Percentiles rank a stretch among this genome's conserved stretches.
Evolutionary conservation across 2,797 vertebrate genomes (phyloP).

Genomic region (Macrochelys suwanniensis): DNA sequence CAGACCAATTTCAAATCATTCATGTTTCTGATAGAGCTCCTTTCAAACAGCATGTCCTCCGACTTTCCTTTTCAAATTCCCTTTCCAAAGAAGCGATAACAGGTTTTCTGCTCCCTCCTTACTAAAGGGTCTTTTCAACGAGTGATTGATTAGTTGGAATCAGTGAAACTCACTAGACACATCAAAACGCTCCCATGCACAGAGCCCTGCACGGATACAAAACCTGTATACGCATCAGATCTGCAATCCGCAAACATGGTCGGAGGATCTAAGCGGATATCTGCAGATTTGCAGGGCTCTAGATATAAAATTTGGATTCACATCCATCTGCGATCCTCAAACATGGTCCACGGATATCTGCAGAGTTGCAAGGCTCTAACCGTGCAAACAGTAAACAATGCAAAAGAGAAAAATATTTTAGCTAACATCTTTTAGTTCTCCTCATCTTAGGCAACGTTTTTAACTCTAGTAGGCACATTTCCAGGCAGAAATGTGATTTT

Average conservation of each 20-base stretch:
- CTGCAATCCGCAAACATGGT: too few species aligned
- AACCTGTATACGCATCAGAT: too few species aligned
- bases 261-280: too few species aligned
- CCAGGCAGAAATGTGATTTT: not conserved
- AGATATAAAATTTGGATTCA: too few species aligned
- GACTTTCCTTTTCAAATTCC: not conserved
- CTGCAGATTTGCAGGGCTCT: too few species aligned
- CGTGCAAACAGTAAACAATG: not conserved
- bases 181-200: not conserved
- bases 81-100: not conserved
- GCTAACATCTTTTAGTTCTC: not conserved
- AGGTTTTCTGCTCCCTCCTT: not conserved
- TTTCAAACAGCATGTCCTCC: not conserved
- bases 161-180: not conserved
- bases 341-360: too few species aligned
- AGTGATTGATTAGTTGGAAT: not conserved
- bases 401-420: not conserved
- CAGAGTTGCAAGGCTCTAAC: not conserved
- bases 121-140: not conserved
- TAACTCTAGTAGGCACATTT: not conserved
- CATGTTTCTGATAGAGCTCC: rapidly evolving
- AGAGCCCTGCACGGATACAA: too few species aligned
- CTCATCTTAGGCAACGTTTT: not conserved
- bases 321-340: too few species aligned
- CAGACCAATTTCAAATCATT: not conserved